A percentile compares a stretch with the other conserved stretches of the same genome.
Conservation (phyloP, 2,797 vertebrate species). For the Hirundo rustica region DNA sequence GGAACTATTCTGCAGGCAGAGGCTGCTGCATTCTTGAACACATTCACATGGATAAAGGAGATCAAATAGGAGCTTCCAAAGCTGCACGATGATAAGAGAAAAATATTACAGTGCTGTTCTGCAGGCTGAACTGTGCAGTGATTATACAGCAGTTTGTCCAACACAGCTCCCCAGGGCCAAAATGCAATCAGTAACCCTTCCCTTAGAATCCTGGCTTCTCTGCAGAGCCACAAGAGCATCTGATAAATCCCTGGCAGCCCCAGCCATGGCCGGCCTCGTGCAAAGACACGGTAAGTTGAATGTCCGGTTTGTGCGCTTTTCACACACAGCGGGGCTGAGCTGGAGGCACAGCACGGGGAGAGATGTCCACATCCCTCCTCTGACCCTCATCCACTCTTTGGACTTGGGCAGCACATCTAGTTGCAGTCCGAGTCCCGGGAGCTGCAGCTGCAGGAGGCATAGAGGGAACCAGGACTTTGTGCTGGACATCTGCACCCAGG, state of each 20-base stretch:
- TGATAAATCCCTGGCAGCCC: constrained; percentile 27
- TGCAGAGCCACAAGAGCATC: constrained; percentile 26
- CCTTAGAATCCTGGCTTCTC: constrained; percentile 26
- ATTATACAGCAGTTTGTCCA: constrained; percentile 34
- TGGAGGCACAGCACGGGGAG: not conserved
- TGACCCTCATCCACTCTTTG: not conserved
- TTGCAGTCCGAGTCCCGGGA: not conserved
- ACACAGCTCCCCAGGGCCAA: constrained; percentile 1
- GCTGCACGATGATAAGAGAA: not conserved
- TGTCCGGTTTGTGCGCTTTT: not conserved
- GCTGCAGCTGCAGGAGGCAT: not conserved
- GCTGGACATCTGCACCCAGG: not conserved
- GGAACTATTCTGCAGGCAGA: constrained; percentile 38
- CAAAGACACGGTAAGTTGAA: not conserved
- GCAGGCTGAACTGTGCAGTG: not conserved
- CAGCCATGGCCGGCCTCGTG: not conserved
- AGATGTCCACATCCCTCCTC: not conserved
- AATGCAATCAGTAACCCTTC: constrained; percentile 37
- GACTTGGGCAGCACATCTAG: not conserved
- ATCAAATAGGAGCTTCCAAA: constrained; percentile 37
- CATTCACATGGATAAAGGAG: constrained; percentile 34
- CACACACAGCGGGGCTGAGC: not conserved
- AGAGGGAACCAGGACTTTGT: not conserved
- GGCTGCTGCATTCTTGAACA: constrained; percentile 17
- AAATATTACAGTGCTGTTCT: not conserved